Conservation (phyloP, 2,797 vertebrate species). For the Steatocranus sp. region DNA sequence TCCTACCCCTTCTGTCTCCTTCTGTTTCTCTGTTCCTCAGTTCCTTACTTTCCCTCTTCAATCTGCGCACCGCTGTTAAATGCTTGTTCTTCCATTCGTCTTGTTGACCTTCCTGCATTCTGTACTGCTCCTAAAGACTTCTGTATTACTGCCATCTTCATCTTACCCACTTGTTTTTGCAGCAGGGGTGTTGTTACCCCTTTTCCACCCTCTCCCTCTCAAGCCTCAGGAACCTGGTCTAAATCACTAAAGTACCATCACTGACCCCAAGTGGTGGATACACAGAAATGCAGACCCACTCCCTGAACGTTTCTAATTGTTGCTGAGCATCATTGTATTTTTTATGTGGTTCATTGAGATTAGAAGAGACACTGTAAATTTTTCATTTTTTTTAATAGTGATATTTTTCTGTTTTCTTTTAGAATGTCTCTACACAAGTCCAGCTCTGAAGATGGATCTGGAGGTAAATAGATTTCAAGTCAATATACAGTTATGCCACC, state of each 20-base stretch:
- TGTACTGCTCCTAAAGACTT: neutral
- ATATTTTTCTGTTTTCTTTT: neutral
- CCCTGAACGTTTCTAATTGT: neutral
- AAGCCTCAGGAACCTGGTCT: slow-evolving; percentile 50
- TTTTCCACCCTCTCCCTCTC: slow-evolving; percentile 35
- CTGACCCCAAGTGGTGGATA: slow-evolving; percentile 63
- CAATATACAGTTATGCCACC: neutral
- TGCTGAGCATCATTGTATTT: neutral
- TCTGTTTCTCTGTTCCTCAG: neutral
- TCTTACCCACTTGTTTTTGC: slow-evolving; percentile 3
- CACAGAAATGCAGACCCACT: neutral
- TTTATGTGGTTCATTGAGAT: neutral
- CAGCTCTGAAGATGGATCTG: slow-evolving; percentile 91
- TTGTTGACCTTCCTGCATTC: neutral
- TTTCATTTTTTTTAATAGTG: neutral
- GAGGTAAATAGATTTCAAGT: slow-evolving; percentile 77
- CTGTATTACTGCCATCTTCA: neutral
- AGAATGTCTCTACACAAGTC: slow-evolving; percentile 93
- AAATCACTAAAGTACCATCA: slow-evolving; percentile 27
- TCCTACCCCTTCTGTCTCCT: neutral
- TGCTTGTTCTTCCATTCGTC: neutral
- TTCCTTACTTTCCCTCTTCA: slow-evolving; percentile 4
- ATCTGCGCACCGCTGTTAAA: neutral
- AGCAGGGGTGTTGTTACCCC: neutral
- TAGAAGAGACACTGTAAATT: neutral